Percentiles rank a stretch among this genome's conserved stretches.
phyloP scores from a whole-genome alignment of 37 sponge, comb jelly and placozoan species.

The Beroe forskalii region DNA sequence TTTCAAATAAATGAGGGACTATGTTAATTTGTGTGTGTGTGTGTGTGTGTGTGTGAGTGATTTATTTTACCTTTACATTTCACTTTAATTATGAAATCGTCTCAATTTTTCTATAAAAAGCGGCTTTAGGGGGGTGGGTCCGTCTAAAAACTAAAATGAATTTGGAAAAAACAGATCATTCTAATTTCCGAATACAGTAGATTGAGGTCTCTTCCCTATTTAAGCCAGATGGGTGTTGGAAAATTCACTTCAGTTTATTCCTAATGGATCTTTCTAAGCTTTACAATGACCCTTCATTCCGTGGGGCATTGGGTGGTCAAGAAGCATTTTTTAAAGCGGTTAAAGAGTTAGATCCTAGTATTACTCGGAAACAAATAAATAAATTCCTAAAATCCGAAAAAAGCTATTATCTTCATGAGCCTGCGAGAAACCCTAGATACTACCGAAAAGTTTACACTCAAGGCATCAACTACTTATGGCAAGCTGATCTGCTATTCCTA shows the following conservation, averaged over 20 bases:
- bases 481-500: constrained; percentile 10
- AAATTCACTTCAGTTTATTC: neutral
- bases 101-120: too few species aligned
- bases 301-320: neutral
- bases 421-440: neutral
- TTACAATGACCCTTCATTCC: constrained; percentile 40
- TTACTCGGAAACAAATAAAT: constrained; percentile 1
- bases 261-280: neutral
- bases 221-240: too few species aligned
- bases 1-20: neutral
- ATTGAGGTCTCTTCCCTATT: too few species aligned
- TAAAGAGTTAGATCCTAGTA: neutral
- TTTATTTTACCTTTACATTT: neutral
- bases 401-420: constrained; percentile 24
- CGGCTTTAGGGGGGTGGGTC: too few species aligned
- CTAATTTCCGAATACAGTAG: too few species aligned
- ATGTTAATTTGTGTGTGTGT: neutral
- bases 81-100: too few species aligned
- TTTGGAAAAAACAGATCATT: too few species aligned
- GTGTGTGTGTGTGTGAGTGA: neutral
- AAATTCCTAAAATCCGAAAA: neutral
- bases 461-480: constrained; percentile 23
- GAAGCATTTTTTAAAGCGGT: neutral
- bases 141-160: too few species aligned
- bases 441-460: constrained; percentile 16